Evolutionary conservation across 30 jellyfish, hydroid and myxozoan species (phyloP), one percentile per base, ranked within the genome.

Genomic region (Hydra vulgaris): DNA sequence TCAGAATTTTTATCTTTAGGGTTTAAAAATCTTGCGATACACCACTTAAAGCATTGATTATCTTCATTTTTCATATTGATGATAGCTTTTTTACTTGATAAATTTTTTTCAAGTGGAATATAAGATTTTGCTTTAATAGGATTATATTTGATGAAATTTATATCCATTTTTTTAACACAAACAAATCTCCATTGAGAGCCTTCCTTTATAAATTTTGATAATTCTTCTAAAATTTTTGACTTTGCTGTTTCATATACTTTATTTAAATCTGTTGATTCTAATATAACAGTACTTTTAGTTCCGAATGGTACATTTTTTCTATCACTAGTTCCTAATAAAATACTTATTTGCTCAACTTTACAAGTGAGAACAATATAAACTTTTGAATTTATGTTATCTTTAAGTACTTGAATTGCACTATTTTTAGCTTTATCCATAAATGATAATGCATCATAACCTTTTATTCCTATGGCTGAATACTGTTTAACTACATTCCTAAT

Each of bases 21-120:
- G 40, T 73, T 20, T 17, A 73, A 73, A n/a, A 74, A 75, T 73
- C 81, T 73, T 20, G 81, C 74, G 8, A 73, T 74, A 73, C 81
- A 73, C 61, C 81, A 73, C 67, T 19, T 21, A 18, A 73, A 73
- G 40, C 81, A 25, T 23, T 73, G 12, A 8, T 73, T 27, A 18
- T 73, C 71, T 25, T 21, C 53, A 73, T 73, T 73, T 27, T 73
- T 73, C 74, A 73, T 73, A 27, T 73, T 73, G n/a, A 73, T 73
- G 81, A 23, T 73, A 1, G 71, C 81, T 74, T 3, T 73, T 74
- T 27, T 73, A 4, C 8, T 23, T 3, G 74, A 3, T 4, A 73
- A 74, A n/a, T n/a, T 15, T 74, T 3, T 3, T 4, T 23, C 55
- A 23, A 73, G 81, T 3, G 71, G 81, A 74, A 73, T 73, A 25